These are phyloP conservation scores for Xanthorhoe spadicearia DNA, from an alignment of 2,888 invertebrate species.

Conservation along the genomic window DNA sequence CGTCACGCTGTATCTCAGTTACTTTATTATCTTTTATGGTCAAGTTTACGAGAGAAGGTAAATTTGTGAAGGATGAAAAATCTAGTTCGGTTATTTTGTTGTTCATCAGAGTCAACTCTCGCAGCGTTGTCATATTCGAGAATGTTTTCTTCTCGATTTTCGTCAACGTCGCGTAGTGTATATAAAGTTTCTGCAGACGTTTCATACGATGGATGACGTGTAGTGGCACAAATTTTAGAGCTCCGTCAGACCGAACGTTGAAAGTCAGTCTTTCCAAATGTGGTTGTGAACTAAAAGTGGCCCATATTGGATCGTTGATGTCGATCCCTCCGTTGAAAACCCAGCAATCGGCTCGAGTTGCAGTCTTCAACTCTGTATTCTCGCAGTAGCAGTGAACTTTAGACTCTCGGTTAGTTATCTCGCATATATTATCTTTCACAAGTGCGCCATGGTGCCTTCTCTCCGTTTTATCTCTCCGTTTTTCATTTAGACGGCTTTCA, in stretches of 20 bases:
- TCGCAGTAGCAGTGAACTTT: constrained; percentile 89
- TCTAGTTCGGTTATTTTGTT: constrained; percentile 89
- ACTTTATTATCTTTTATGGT: constrained; percentile 92
- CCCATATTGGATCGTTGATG: constrained; percentile 89
- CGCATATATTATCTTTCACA: constrained; percentile 84
- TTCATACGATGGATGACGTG: constrained; percentile 87
- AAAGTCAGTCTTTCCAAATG: constrained; percentile 88
- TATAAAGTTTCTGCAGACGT: constrained; percentile 87
- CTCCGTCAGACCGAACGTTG: constrained; percentile 88
- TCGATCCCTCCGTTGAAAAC: constrained; percentile 88
- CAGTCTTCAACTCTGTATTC: constrained; percentile 80
- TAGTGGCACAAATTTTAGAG: constrained; percentile 89
- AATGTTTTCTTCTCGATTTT: constrained; percentile 90
- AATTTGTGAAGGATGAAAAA: constrained; percentile 89
- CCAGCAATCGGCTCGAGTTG: constrained; percentile 90
- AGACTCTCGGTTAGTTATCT: constrained; percentile 80
- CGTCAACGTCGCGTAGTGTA: constrained; percentile 89
- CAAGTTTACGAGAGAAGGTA: constrained; percentile 88
- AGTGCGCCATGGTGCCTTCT: constrained; percentile 70
- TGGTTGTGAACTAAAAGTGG: constrained; percentile 88
- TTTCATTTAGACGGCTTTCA: constrained; percentile 82
- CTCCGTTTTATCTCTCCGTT: constrained; percentile 81
- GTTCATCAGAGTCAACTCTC: constrained; percentile 88
- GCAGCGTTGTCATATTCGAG: constrained; percentile 88
- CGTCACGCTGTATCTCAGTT: constrained; percentile 89